phyloP scores from a whole-genome alignment of 2,888 invertebrate species.

The Oxyteleia sp. region DNA sequence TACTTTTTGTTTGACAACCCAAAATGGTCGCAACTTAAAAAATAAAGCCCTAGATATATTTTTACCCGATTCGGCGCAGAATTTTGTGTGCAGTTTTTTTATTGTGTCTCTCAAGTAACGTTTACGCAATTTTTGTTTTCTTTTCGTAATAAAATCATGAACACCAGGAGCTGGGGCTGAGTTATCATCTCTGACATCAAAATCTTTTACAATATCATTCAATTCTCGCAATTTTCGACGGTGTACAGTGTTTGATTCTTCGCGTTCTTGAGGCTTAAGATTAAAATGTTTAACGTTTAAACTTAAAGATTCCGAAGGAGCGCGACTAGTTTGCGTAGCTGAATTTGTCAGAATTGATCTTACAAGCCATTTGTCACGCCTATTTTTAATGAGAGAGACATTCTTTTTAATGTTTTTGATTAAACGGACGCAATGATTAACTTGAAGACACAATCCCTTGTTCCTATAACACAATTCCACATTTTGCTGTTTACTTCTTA shows the following conservation, averaged over 20 bases:
- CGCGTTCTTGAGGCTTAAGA: not conserved
- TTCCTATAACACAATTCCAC: no score
- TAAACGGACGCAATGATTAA: no score
- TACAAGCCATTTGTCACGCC: no score
- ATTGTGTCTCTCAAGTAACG: conserved; percentile 9
- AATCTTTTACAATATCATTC: not conserved
- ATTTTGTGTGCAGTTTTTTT: conserved; percentile 7
- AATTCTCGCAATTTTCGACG: no score
- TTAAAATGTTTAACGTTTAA: not conserved
- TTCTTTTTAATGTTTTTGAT: no score
- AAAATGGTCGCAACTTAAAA: conserved; percentile 42
- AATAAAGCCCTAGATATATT: conserved; percentile 25
- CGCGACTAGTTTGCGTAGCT: no score
- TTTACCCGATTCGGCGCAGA: not conserved
- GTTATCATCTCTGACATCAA: not conserved
- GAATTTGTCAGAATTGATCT: no score
- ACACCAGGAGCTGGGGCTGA: not conserved
- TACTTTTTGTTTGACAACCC: conserved; percentile 32
- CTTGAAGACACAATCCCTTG: no score
- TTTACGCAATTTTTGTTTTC: not conserved
- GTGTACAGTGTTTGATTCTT: no score
- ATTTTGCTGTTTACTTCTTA: no score
- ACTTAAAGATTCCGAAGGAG: not conserved
- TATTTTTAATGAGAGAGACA: no score
- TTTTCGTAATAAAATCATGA: not conserved